These are phyloP conservation scores for Ibycter americanus DNA, from an alignment of 2,797 vertebrate species.

Conservation along the genomic window DNA sequence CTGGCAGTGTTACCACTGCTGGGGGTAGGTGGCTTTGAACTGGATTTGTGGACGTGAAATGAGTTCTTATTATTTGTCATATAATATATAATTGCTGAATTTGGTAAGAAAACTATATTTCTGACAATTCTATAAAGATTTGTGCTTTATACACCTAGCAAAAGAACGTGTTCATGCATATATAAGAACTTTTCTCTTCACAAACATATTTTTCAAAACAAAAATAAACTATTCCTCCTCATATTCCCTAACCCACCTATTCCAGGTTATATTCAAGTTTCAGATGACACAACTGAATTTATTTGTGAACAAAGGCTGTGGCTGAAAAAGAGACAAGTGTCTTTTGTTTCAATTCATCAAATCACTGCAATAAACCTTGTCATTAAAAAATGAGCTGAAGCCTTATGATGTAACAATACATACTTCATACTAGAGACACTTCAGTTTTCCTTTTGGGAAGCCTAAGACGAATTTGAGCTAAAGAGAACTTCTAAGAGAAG, in stretches of 20 bases:
- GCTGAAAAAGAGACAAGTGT: background rate
- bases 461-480: background rate
- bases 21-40: background rate
- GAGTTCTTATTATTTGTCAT: background rate
- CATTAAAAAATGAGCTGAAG: background rate
- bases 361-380: background rate
- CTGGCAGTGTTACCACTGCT: background rate
- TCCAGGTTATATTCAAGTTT: background rate
- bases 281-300: background rate
- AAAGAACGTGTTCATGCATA: background rate
- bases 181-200: background rate
- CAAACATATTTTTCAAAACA: background rate
- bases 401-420: background rate
- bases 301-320: background rate
- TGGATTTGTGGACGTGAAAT: background rate
- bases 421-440: background rate
- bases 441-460: background rate
- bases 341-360: background rate
- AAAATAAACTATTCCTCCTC: background rate
- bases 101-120: background rate
- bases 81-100: background rate
- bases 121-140: background rate
- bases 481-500: background rate
- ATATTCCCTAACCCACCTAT: background rate
- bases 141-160: background rate